phyloP scores from a whole-genome alignment of 2,888 invertebrate genomes.

The Drymonia ruficornis region DNA sequence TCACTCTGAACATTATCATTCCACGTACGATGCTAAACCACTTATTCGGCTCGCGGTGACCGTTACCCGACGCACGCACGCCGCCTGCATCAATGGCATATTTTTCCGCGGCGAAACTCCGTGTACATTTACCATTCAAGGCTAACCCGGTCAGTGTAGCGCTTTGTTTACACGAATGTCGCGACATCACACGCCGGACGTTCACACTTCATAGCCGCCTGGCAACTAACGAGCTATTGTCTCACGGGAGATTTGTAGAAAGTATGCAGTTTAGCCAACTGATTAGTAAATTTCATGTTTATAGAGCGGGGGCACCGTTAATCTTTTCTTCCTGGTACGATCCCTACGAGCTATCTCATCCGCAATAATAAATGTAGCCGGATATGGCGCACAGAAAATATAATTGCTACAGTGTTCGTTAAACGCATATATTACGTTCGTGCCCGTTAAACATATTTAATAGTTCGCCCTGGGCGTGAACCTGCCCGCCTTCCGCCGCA shows the following conservation, averaged over 20 bases:
- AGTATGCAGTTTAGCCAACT: slow-evolving; percentile 4
- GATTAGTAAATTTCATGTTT: slow-evolving; percentile 11
- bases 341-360: slow-evolving; percentile 5
- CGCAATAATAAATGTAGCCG: slow-evolving; percentile 8
- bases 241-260: slow-evolving; percentile 20
- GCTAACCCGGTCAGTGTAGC: slow-evolving; percentile 81
- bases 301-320: background rate
- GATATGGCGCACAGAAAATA: slow-evolving; percentile 32
- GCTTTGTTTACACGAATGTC: slow-evolving; percentile 75
- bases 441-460: slow-evolving; percentile 41
- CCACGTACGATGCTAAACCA: slow-evolving; percentile 79
- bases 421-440: slow-evolving; percentile 19
- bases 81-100: slow-evolving; percentile 81
- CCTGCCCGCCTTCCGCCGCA: slow-evolving; percentile 48
- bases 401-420: slow-evolving; percentile 24
- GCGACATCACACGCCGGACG: slow-evolving; percentile 49
- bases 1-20: slow-evolving; percentile 77
- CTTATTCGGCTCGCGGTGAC: slow-evolving; percentile 80
- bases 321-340: background rate
- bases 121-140: slow-evolving; percentile 81
- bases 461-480: slow-evolving; percentile 52
- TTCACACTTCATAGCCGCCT: slow-evolving; percentile 43
- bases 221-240: slow-evolving; percentile 39
- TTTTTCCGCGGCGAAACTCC: slow-evolving; percentile 80
- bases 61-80: slow-evolving; percentile 81